Base-by-base conservation (phyloP, 2,888 invertebrate genomes). In the Pseudolycoriella hygida region DNA sequence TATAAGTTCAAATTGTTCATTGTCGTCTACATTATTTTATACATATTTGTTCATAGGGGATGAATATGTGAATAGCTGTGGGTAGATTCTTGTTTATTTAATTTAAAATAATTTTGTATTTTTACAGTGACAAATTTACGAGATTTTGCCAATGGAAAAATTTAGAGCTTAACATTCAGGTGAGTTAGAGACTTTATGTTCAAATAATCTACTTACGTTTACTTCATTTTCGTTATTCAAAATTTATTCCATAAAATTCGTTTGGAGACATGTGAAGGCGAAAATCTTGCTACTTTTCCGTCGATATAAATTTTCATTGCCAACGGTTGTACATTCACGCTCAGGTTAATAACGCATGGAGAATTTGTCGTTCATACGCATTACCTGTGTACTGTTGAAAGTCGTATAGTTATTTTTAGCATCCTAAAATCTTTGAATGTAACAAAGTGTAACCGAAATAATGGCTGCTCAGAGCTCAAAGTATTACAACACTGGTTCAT, bases 101-200 rank as follows among this genome's bases (percentile, higher is more conserved):
- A 17, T 43, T 34, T 17, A 43, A 31, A 48, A 46, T 50, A 49
- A 46, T 48, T 46, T 46, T 44, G 44, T 48, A 46, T 49, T 44
- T 49, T 54, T 49, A 47, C 71, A 96, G 96, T 73, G 96, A 96
- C 64, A 96, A 97, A 76, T 98, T 94, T 71, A 97, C 96, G 57
- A 80, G 98, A 60, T 98, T 96, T 76, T 97, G 97, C 69, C 98
- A 98, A 70, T 98, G 98, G 98, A 99, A 99, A 73, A 98, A 99
- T 70, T 77, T 98, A 74, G 98, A 99, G 74, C 75, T 98, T 67
- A 98, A 98, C 74, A 97, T 97, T 66, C 92, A 94, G 74, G 86
- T 86, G 68, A 69, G 70, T 58, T 8, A 25, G 5, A 25, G 25
- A 25, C 25, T 25, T 25, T 25, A 6, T 25, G 25, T 25, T 25